Base-by-base conservation (phyloP, 2,888 invertebrate species). In the Melikaiella ostensackeni region DNA sequence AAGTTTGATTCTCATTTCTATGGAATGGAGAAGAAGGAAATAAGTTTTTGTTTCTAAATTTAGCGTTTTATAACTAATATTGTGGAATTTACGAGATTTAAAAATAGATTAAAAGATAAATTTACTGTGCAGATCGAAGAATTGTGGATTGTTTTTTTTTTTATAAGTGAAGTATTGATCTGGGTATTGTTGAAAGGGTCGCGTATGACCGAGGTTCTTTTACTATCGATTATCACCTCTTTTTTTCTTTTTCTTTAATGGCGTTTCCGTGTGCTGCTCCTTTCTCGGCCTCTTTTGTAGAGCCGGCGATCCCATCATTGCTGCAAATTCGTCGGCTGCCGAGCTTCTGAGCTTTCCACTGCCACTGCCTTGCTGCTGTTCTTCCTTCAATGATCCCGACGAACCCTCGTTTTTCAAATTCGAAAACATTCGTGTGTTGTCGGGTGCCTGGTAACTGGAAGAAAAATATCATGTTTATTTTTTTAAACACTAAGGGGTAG, bases 201-300 rank as follows among this genome's bases (percentile, higher is more conserved):
- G 50, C 33, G 50, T 70, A 50, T 70, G 24, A 33, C n/a, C 27
- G 50, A 50, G 13, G 13, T 6, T 50, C 21, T 70, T 46, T 74
- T 24, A 42, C 76, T 75, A 80, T 77, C 35, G 74, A 78, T 75
- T 77, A 61, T 77, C 70, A 6, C 61, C 62, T 59, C 75, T 81
- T n/a, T 80, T 84, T 75, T 83, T 87, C 57, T 79, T 85, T 75
- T 85, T 88, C 70, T 85, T 88, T 30, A 77, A 75, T 2, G 83
- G 77, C 24, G 75, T 61, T 70, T 78, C 81, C 9, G 74, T 73
- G 42, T 75, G 64, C 76, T 86, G 81, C 30, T 84, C 78, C 63
- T 75, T 82, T 33, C 80, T 81, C 33, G 83, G 77, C 42, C 81
- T 76, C 77, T 81, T 81, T 75, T 80, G 77, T 55, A 77, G 75